Percentiles rank a stretch among this genome's conserved stretches.
These are phyloP conservation scores for Colletes collaris DNA, from an alignment of 2,888 invertebrate genomes.

Conservation along the genomic window DNA sequence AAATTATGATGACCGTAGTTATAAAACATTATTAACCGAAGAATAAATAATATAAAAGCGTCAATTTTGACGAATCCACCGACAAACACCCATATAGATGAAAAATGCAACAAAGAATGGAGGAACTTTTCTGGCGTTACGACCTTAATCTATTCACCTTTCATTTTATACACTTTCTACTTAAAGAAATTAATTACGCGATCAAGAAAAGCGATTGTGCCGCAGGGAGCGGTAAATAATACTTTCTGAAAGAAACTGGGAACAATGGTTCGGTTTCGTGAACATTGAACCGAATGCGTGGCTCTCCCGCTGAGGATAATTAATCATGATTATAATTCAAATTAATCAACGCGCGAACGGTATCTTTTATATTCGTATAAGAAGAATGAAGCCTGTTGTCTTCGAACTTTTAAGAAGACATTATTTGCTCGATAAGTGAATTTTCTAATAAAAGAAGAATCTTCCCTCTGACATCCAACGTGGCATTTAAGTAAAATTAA, in stretches of 20 bases:
- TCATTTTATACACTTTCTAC: not conserved
- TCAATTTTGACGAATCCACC: not conserved
- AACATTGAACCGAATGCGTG: slow-evolving; percentile 3
- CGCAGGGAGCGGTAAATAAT: slow-evolving; percentile 18
- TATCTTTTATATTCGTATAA: slow-evolving; percentile 10
- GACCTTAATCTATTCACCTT: slow-evolving; percentile 1
- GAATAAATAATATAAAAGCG: not conserved
- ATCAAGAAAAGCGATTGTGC: slow-evolving; percentile 13
- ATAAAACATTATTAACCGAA: not conserved
- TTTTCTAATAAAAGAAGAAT: too few species aligned
- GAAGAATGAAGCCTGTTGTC: not conserved
- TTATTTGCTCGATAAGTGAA: too few species aligned
- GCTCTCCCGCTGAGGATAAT: slow-evolving; percentile 2
- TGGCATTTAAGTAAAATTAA: too few species aligned
- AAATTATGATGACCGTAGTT: not conserved
- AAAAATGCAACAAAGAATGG: not conserved
- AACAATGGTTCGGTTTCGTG: slow-evolving; percentile 23
- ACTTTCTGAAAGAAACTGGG: slow-evolving; percentile 8
- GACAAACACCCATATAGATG: not conserved
- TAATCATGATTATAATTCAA: slow-evolving; percentile 15
- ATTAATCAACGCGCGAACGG: slow-evolving; percentile 7
- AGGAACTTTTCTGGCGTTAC: not conserved
- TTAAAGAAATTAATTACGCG: slow-evolving; percentile 22
- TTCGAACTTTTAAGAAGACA: not conserved
- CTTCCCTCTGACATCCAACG: too few species aligned